phyloP scores from a whole-genome alignment of 2,797 vertebrate genomes.

The Cyprinella venusta region DNA sequence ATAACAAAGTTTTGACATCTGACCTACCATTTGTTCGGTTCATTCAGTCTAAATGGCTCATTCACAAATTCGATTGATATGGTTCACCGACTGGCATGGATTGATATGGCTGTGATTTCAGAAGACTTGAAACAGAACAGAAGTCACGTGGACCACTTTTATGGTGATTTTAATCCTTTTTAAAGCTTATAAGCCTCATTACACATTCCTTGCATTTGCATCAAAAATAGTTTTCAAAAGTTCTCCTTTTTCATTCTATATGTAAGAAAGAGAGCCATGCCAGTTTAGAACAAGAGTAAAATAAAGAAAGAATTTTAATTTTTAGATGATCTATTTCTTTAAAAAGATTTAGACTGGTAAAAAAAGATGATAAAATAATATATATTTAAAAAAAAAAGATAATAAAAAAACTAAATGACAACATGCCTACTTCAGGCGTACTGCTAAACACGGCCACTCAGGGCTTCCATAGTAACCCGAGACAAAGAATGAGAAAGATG shows the following conservation, averaged over 20 bases:
- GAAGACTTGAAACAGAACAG: not conserved
- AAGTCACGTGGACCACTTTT: not conserved
- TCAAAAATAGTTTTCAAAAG: not conserved
- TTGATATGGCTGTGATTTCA: not conserved
- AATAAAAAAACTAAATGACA: not conserved
- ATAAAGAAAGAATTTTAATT: not conserved
- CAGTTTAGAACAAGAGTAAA: not conserved
- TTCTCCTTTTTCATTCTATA: not conserved
- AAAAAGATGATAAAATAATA: too few relatives aligned
- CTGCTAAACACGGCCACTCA: slow-evolving; percentile 1
- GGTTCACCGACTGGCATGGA: not conserved
- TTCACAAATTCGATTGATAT: not conserved
- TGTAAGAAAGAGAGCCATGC: not conserved
- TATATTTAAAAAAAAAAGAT: not conserved
- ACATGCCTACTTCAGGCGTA: not conserved
- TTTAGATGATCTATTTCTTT: not conserved
- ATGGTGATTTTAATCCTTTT: not conserved
- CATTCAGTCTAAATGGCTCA: not conserved
- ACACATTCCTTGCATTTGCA: not conserved
- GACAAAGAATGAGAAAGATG: slow-evolving; percentile 39
- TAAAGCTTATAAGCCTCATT: not conserved
- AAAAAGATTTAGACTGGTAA: slow-evolving; percentile 7
- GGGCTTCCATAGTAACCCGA: slow-evolving; percentile 18
- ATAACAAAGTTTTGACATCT: not conserved
- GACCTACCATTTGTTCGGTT: not conserved